Evolutionary conservation across 2,888 invertebrate species (phyloP).

Genomic region (Eupsilia transversa): DNA sequence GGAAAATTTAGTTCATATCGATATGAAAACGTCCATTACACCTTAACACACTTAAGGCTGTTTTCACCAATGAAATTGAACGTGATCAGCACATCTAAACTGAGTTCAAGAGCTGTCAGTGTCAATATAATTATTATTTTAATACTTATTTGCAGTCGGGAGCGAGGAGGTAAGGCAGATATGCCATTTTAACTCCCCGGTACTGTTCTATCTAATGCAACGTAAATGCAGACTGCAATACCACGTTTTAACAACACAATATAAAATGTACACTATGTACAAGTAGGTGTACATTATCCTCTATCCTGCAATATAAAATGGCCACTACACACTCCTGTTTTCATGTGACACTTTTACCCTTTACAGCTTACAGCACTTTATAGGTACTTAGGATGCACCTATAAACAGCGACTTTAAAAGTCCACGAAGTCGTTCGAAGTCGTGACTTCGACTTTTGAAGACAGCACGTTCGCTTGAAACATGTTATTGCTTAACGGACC

Average conservation of each 20-base stretch:
- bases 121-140: no score
- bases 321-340: conserved; percentile 5
- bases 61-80: no score
- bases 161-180: not conserved
- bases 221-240: not conserved
- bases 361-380: conserved; percentile 2
- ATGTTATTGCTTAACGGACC: conserved; percentile 18
- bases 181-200: not conserved
- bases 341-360: conserved; percentile 3
- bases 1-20: not conserved
- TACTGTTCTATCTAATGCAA: not conserved
- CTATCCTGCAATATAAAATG: not conserved
- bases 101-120: no score
- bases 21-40: not conserved
- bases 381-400: conserved; percentile 12
- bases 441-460: conserved; percentile 39
- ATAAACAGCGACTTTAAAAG: conserved; percentile 40
- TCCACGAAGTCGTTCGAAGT: conserved; percentile 20
- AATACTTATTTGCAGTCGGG: not conserved
- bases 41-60: no score
- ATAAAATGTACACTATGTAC: not conserved
- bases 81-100: no score
- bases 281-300: not conserved
- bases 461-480: not conserved
- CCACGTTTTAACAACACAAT: not conserved